A percentile compares a stretch with the other conserved stretches of the same genome.
Evolutionary conservation across 2,797 vertebrate genomes (phyloP).

Genomic region (Pygocentrus nattereri): DNA sequence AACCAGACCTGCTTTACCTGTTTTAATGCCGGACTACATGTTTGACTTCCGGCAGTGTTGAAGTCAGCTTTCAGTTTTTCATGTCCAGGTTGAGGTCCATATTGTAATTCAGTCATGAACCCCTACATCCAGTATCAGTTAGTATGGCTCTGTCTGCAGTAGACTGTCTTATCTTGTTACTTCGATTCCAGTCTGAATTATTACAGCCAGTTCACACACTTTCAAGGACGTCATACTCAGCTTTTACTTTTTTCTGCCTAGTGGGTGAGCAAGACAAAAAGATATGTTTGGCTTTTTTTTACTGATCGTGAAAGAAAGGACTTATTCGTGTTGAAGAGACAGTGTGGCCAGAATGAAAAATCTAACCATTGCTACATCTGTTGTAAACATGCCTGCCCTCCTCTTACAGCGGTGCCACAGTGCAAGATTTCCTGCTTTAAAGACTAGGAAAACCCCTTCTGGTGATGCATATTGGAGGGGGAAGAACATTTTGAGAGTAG

Average conservation of each 20-base stretch:
- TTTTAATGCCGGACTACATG: not conserved
- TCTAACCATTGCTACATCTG: too few species aligned
- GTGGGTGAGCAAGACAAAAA: not conserved
- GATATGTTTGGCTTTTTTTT: not conserved
- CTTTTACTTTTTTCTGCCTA: not conserved
- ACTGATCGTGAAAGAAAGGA: not conserved
- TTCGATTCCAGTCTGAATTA: not conserved
- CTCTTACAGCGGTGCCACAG: too few species aligned
- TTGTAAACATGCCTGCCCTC: too few species aligned
- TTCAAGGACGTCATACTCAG: not conserved
- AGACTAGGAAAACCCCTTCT: too few species aligned
- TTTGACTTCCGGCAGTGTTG: not conserved
- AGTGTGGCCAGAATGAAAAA: too few species aligned
- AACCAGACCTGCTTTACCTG: slow-evolving; percentile 5
- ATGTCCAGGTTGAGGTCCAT: not conserved
- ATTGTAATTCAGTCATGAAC: not conserved
- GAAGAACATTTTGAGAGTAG: too few species aligned
- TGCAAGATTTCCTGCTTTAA: too few species aligned
- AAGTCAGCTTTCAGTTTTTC: not conserved
- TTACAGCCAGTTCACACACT: not conserved
- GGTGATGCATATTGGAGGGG: too few species aligned
- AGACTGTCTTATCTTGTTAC: not conserved
- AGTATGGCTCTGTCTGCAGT: not conserved
- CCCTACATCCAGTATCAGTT: not conserved
- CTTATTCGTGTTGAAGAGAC: not conserved